These are phyloP conservation scores for Chaetodon auriga DNA, from an alignment of 2,113 vertebrate species.

Conservation along the genomic window DNA sequence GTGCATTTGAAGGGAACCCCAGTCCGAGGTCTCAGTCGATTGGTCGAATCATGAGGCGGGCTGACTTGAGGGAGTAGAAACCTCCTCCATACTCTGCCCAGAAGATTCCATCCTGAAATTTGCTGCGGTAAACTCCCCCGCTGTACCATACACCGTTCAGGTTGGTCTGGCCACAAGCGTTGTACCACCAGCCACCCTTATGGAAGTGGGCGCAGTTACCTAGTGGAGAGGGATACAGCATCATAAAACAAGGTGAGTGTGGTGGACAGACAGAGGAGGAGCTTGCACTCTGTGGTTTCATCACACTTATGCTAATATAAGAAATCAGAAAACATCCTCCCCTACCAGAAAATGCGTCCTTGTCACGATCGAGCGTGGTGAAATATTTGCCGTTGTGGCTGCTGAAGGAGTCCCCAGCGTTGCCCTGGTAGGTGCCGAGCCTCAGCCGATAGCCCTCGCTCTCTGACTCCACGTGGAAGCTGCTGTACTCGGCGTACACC, in stretches of 20 bases:
- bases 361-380: slow-evolving; percentile 96
- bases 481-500: slow-evolving; percentile 97
- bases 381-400: slow-evolving; percentile 98
- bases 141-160: slow-evolving; percentile 98
- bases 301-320: no score
- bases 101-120: slow-evolving; percentile 97
- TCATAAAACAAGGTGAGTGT: not conserved
- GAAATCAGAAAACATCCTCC: not conserved
- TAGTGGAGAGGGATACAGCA: slow-evolving; percentile 57
- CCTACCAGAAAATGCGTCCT: slow-evolving; percentile 94
- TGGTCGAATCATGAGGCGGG: slow-evolving; percentile 95
- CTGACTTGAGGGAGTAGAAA: slow-evolving; percentile 94
- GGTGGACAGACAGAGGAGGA: not conserved
- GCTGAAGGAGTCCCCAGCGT: slow-evolving; percentile 95
- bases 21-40: slow-evolving; percentile 86
- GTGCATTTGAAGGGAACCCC: not conserved
- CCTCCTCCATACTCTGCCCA: slow-evolving; percentile 98
- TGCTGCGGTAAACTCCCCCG: slow-evolving; percentile 97
- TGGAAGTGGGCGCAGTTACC: slow-evolving; percentile 99
- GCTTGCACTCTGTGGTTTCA: no score
- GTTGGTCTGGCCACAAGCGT: slow-evolving; percentile 96
- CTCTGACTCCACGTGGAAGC: slow-evolving; percentile 94
- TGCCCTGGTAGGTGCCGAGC: slow-evolving; percentile 96
- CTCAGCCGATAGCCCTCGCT: slow-evolving; percentile 92
- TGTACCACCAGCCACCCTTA: slow-evolving; percentile 99